Evolutionary conservation across 2,113 vertebrate genomes (phyloP).

Genomic region (Chiloscyllium plagiosum): DNA sequence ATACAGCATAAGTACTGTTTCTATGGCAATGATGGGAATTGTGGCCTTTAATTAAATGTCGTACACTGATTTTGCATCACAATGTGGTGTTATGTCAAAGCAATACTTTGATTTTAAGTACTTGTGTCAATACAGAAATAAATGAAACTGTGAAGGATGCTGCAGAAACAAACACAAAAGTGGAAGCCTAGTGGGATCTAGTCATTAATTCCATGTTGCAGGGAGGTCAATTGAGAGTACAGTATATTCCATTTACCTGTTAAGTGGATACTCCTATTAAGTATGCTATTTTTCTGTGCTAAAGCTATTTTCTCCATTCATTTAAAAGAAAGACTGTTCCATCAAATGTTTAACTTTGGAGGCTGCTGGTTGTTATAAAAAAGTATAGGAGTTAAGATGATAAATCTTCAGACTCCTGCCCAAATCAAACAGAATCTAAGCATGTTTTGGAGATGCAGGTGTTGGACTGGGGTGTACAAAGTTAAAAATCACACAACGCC

Average conservation of each 20-base stretch:
- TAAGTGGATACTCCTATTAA: constrained; percentile 36
- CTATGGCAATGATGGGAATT: constrained; percentile 34
- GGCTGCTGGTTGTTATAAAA: not conserved
- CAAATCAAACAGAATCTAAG: too few species aligned
- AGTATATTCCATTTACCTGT: constrained; percentile 7
- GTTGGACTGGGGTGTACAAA: too few species aligned
- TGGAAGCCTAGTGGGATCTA: constrained; percentile 23
- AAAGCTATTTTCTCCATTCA: constrained; percentile 10
- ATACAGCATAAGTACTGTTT: constrained; percentile 27
- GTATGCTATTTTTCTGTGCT: not conserved
- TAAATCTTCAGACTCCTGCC: not conserved
- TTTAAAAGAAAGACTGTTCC: not conserved
- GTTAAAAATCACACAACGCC: too few species aligned
- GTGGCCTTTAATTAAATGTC: constrained; percentile 38
- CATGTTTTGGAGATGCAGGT: too few species aligned
- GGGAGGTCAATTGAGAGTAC: constrained; percentile 23
- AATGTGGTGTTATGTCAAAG: constrained; percentile 32
- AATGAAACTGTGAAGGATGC: constrained; percentile 26
- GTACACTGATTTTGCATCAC: constrained; percentile 33
- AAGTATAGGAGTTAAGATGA: too few species aligned
- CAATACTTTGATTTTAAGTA: constrained; percentile 26
- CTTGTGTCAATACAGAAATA: constrained; percentile 37
- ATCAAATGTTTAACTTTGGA: not conserved
- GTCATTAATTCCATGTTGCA: constrained; percentile 15
- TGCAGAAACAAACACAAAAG: constrained; percentile 9